These are phyloP conservation scores for Aplochiton taeniatus DNA, from an alignment of 2,797 vertebrate species.

Conservation along the genomic window DNA sequence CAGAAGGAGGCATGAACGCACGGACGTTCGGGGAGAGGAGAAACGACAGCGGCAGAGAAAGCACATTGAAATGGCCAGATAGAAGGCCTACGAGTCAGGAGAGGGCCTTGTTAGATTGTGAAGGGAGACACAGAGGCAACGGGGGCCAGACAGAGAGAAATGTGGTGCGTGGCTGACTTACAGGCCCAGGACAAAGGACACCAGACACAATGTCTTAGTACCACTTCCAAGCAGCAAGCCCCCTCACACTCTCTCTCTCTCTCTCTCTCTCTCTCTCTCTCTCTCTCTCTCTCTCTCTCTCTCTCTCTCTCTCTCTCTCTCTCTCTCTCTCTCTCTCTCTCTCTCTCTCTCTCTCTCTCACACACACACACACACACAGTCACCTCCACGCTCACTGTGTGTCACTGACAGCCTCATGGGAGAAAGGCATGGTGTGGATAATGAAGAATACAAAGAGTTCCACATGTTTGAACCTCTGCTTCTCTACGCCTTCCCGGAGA, in stretches of 20 bases:
- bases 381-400: too few relatives aligned
- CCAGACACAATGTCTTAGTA: constrained; percentile 40
- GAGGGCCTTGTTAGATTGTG: constrained; percentile 9
- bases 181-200: constrained; percentile 50
- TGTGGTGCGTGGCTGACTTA: constrained; percentile 51
- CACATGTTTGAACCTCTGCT: too few relatives aligned
- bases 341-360: not conserved
- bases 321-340: constrained; percentile 1
- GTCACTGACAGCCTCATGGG: too few relatives aligned
- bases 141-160: constrained; percentile 11
- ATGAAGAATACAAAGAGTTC: too few relatives aligned
- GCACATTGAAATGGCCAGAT: not conserved
- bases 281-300: too few relatives aligned
- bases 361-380: too few relatives aligned
- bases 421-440: too few relatives aligned
- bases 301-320: not conserved
- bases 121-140: constrained; percentile 13
- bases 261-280: not conserved
- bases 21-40: constrained; percentile 1
- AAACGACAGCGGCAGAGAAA: constrained; percentile 12
- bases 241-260: too few relatives aligned
- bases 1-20: constrained; percentile 8
- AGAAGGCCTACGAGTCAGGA: not conserved
- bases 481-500: too few relatives aligned
- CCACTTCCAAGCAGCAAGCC: constrained; percentile 28